Evolutionary conservation across 2,888 invertebrate genomes (phyloP).

Genomic region (Mongoloraphidia duomilia): DNA sequence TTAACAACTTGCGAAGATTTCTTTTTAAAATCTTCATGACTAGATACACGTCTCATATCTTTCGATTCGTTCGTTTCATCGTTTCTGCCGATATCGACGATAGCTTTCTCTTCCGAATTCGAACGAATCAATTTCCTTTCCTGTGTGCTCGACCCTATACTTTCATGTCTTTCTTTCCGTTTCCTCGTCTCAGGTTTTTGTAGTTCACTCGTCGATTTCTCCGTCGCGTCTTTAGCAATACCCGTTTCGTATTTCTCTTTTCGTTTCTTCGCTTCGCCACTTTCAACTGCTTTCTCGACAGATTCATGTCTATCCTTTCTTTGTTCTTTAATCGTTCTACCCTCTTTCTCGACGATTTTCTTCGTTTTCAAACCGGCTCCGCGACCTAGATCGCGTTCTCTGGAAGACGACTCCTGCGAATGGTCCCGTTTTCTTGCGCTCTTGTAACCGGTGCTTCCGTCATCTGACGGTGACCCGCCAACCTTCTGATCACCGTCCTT

Average conservation of each 20-base stretch:
- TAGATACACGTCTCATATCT: slow-evolving; percentile 43
- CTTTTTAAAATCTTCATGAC: slow-evolving; percentile 43
- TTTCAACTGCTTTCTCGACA: neutral
- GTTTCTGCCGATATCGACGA: slow-evolving; percentile 19
- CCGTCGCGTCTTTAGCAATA: neutral
- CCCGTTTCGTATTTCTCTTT: neutral
- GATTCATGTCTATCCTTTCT: neutral
- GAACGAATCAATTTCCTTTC: slow-evolving; percentile 46
- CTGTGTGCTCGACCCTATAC: slow-evolving; percentile 37
- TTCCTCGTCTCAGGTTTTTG: slow-evolving; percentile 27
- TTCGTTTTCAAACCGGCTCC: neutral
- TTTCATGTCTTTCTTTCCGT: slow-evolving; percentile 48
- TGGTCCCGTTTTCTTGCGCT: slow-evolving; percentile 17
- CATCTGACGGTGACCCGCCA: slow-evolving; percentile 20
- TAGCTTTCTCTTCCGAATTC: slow-evolving; percentile 42
- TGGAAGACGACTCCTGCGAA: neutral
- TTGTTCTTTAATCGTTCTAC: neutral
- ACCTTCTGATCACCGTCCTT: neutral
- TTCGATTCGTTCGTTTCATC: slow-evolving; percentile 21
- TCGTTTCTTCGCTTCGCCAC: neutral
- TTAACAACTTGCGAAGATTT: slow-evolving; percentile 17
- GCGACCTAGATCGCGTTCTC: neutral
- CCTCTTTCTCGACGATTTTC: neutral
- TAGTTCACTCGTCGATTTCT: neutral
- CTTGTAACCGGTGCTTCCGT: slow-evolving; percentile 22